Percentiles rank a stretch among this genome's conserved stretches.
Evolutionary conservation across 2,888 invertebrate species (phyloP).

Genomic region (Coleophora deauratella): DNA sequence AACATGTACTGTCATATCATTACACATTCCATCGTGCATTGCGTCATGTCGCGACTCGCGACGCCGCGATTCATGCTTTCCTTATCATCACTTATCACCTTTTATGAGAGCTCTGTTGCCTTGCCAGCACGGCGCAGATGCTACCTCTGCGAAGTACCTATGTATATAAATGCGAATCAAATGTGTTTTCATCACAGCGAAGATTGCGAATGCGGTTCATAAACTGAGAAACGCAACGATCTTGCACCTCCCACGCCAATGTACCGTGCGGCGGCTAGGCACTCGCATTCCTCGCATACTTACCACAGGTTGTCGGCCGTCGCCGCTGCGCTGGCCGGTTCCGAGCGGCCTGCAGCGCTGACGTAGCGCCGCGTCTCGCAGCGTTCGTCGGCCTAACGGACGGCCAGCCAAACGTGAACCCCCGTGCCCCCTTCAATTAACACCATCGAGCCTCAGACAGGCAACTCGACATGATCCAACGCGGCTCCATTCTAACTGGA

Average conservation of each 20-base stretch:
- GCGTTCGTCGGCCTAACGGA: constrained; percentile 38
- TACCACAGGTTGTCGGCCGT: constrained; percentile 63
- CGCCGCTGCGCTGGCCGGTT: constrained; percentile 48
- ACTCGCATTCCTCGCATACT: constrained; percentile 64
- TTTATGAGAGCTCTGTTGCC: constrained; percentile 10
- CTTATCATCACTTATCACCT: constrained; percentile 14
- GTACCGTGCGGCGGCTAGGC: constrained; percentile 35
- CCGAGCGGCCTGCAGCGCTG: constrained; percentile 49
- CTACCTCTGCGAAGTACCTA: neutral
- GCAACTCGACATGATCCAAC: constrained; percentile 21
- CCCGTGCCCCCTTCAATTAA: constrained; percentile 20
- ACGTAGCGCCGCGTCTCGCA: constrained; percentile 45
- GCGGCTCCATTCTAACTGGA: constrained; percentile 25
- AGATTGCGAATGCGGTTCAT: constrained; percentile 37
- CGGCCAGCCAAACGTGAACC: constrained; percentile 21
- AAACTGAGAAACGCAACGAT: constrained; percentile 35
- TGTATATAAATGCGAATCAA: too few relatives aligned
- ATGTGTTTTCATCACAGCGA: constrained; percentile 9
- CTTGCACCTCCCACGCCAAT: constrained; percentile 59
- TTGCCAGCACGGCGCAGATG: constrained; percentile 5
- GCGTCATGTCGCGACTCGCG: constrained; percentile 10
- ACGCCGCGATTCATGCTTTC: constrained; percentile 13
- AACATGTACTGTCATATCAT: constrained; percentile 6
- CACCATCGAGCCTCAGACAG: constrained; percentile 16
- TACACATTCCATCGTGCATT: constrained; percentile 11